Evolutionary conservation across 2,888 invertebrate genomes (phyloP), one percentile per base, ranked within the genome.

Genomic region (Folsomia manolachei): DNA sequence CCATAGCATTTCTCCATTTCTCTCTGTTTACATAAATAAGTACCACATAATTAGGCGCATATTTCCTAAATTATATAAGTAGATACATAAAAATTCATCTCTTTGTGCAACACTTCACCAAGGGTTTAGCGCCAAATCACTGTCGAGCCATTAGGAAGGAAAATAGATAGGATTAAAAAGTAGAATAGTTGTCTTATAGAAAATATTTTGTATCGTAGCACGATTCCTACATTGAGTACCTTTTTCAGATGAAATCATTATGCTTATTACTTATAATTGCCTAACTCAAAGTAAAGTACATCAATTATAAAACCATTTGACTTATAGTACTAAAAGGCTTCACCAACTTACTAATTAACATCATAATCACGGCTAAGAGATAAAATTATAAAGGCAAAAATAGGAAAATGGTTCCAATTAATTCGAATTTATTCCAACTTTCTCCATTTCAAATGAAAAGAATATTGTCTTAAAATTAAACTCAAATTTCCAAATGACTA

Each of bases 171-270:
- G n/a, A n/a, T n/a, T n/a, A n/a, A n/a, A n/a, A n/a, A n/a, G n/a
- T n/a, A n/a, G n/a, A n/a, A n/a, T 39, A 39, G 39, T 39, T 4
- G 39, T 9, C 39, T 39, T 39, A 14, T 39, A 39, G 39, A 39
- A 14, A 14, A 39, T 39, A 39, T 39, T 39, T 39, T 39, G 39
- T 39, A 39, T 39, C 39, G 14, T 39, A 39, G 27, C 25, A 19
- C 26, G 27, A 60, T 68, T 68, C 60, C 60, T 68, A 68, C 68
- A 56, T 68, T 68, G 68, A 56, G 68, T 68, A 68, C 68, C 68
- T 68, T 68, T 66, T 68, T 68, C 19, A 26, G 25, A 53, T 56
- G 68, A 68, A 68, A 68, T 68, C 68, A 68, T 68, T 68, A 68
- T 68, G 68, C 68, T 68, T 68, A 68, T 68, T 68, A 68, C 26